phyloP scores from a whole-genome alignment of 2,888 invertebrate genomes.

The Rapana venosa region DNA sequence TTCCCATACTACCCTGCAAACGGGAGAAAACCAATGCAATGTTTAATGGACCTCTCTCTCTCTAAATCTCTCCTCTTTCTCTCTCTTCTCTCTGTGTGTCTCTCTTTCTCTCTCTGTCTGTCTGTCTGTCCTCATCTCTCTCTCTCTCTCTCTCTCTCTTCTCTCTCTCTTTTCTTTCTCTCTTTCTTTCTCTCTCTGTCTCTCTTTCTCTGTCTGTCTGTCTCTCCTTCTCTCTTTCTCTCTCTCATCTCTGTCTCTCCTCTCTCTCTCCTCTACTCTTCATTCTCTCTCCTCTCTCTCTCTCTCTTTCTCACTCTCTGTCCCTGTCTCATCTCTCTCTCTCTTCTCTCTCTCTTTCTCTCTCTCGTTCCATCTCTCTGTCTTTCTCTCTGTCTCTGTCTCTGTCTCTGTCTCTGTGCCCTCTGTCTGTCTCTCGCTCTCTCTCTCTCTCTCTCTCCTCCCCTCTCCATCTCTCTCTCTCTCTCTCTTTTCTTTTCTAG shows the following conservation, averaged over 20 bases:
- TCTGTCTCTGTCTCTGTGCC: no score
- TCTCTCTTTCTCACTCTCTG: background rate
- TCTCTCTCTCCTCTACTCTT: background rate
- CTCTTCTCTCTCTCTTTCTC: slow-evolving; percentile 1
- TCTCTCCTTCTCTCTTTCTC: slow-evolving; percentile 2
- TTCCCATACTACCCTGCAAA: no score
- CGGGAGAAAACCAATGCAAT: no score
- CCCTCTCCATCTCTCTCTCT: no score
- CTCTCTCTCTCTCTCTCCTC: background rate
- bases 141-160: background rate
- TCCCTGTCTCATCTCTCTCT: background rate
- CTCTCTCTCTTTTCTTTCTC: background rate
- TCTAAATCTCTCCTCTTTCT: no score
- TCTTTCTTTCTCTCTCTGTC: slow-evolving; percentile 29
- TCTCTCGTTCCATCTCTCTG: background rate
- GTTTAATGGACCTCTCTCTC: background rate
- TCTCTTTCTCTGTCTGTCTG: slow-evolving; percentile 36
- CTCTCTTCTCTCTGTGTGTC: background rate
- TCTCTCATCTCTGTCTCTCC: background rate
- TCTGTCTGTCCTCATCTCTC: background rate
- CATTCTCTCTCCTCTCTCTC: background rate
- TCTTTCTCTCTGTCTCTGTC: background rate
- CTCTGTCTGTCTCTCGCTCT: background rate
- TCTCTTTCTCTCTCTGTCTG: background rate
- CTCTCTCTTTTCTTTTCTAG: no score